phyloP scores from a whole-genome alignment of 2,113 vertebrate species.

The Fulmarus glacialis region DNA sequence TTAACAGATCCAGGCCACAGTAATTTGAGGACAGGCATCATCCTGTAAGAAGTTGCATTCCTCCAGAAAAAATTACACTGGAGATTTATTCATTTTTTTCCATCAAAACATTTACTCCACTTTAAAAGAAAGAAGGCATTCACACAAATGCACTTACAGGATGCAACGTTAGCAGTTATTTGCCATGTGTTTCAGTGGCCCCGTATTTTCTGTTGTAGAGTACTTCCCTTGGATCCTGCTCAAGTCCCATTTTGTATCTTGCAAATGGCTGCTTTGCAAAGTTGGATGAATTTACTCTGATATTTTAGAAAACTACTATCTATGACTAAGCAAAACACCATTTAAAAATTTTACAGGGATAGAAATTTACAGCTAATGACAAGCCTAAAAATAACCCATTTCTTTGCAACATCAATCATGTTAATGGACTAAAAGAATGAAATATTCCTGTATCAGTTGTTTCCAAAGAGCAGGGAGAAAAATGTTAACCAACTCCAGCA shows the following conservation, averaged over 20 bases:
- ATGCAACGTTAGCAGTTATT: not conserved
- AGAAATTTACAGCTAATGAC: not conserved
- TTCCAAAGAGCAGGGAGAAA: not conserved
- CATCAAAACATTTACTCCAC: not conserved
- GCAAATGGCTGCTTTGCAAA: not conserved
- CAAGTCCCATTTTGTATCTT: not conserved
- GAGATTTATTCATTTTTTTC: not conserved
- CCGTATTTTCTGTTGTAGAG: not conserved
- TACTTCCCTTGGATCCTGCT: not conserved
- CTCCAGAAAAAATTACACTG: not conserved
- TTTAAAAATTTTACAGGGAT: not conserved
- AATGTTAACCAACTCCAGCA: not conserved
- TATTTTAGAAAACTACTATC: not conserved
- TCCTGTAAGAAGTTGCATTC: not conserved
- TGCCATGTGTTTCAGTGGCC: not conserved
- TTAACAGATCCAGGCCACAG: not conserved
- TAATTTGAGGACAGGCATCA: not conserved
- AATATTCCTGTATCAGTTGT: not conserved
- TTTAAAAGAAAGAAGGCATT: not conserved
- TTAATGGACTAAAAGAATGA: not conserved
- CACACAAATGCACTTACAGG: not conserved
- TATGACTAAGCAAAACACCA: not conserved
- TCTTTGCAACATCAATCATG: not conserved
- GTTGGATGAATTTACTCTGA: not conserved
- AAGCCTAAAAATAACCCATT: slow-evolving; percentile 15